Evolutionary conservation across 2,797 vertebrate genomes (phyloP), one percentile per base, ranked within the genome.

Genomic region (Fundulus diaphanus): DNA sequence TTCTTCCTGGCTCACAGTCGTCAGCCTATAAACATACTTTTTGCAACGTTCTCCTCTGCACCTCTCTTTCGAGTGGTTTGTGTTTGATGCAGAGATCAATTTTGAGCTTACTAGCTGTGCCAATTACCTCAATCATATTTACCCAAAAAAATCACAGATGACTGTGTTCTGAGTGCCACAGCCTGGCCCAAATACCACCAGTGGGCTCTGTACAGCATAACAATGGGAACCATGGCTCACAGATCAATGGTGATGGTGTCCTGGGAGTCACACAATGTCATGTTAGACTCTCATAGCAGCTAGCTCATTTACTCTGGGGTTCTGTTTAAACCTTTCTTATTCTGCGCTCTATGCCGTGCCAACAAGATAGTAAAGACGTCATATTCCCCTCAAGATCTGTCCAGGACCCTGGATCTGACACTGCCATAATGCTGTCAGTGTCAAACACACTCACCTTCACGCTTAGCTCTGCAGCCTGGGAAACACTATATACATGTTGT

Each of bases 401-500:
- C 67, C 5, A 11, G 13, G 72, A 33, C 31, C 63, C 59, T 74
- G 66, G 68, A 72, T 44, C 72, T 68, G 72, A 51, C 18, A 18
- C 77, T 72, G 78, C 84, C 70, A 80, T 11, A 74, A 72, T 57
- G 40, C 42, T 73, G 79, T 78, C 68, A 79, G 37, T 73, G 48
- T 13, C 63, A 66, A 66, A 61, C 82, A 73, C 74, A 33, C 76
- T 86, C 84, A 83, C 78, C 80, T 84, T 89, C 83, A 85, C 67
- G 73, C 65, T 74, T 59, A 49, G 74, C 65, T 37, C 29, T 69
- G 77, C 79, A 79, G 77, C 63, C 72, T 63, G 74, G 59, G 63
- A 87, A 85, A 75, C 69, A 31, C 75, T 88, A 81, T 70, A 80
- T 69, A 8, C 63, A 85, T 54, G 80, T 84, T 86, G 82, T 82